Percentiles rank a stretch among this genome's conserved stretches.
Evolutionary conservation across 2,113 vertebrate species (phyloP).

Genomic region (Harpagus bidentatus): DNA sequence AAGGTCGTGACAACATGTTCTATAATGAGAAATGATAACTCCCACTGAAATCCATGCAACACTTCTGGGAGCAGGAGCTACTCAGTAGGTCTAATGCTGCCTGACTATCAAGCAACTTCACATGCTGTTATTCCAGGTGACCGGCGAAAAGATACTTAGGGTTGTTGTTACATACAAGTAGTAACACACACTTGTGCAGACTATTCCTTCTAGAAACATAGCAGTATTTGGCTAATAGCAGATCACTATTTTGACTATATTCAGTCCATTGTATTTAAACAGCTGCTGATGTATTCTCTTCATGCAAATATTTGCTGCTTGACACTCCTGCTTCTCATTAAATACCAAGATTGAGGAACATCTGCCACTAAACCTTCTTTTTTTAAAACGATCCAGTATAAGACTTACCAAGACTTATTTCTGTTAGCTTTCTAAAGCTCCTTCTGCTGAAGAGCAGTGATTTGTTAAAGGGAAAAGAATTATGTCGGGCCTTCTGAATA

Average conservation of each 20-base stretch:
- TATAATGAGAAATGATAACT: not conserved
- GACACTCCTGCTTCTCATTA: not conserved
- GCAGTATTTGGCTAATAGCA: not conserved
- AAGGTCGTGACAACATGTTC: not conserved
- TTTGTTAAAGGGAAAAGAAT: not conserved
- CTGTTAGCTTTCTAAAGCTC: not conserved
- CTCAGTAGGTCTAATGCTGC: not conserved
- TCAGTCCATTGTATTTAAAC: not conserved
- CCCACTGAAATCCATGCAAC: not conserved
- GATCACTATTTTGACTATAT: not conserved
- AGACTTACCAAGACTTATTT: not conserved
- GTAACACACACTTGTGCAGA: not conserved
- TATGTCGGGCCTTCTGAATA: not conserved
- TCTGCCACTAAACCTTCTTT: not conserved
- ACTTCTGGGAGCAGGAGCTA: not conserved
- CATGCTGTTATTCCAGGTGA: not conserved
- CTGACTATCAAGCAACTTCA: not conserved
- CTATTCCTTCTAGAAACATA: not conserved
- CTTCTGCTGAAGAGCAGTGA: not conserved
- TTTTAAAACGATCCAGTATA: not conserved
- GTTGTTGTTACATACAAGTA: not conserved
- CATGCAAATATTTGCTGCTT: slow-evolving; percentile 7
- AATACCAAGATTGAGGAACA: not conserved
- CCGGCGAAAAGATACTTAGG: not conserved
- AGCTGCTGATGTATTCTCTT: not conserved